A percentile compares a stretch with the other conserved stretches of the same genome.
Conservation (phyloP, 2,888 invertebrate species). For the Cartodere bifasciata region DNA sequence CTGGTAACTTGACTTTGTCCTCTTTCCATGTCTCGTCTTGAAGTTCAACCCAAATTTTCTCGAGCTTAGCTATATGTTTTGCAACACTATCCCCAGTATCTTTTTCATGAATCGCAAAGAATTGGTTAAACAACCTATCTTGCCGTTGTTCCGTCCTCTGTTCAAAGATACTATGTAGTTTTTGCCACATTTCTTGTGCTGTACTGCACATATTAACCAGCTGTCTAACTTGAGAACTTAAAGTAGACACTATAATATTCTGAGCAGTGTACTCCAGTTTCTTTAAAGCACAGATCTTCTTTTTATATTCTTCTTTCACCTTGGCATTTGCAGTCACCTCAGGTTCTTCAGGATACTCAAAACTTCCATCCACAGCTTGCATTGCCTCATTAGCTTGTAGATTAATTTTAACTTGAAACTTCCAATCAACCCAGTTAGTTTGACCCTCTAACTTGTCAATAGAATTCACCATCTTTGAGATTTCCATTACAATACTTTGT, state of each 20-base stretch:
- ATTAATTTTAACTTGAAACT: background rate
- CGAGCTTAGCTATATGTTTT: constrained; percentile 1
- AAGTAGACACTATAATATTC: background rate
- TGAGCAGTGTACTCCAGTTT: background rate
- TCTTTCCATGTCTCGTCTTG: too few species aligned
- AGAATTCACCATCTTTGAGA: background rate
- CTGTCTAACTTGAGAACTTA: background rate
- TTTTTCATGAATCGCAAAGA: background rate
- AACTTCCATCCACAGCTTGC: background rate
- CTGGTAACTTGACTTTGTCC: constrained; percentile 5
- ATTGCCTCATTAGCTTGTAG: background rate
- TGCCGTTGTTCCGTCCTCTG: constrained; percentile 1
- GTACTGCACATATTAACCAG: background rate
- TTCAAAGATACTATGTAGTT: too few species aligned
- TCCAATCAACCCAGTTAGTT: background rate
- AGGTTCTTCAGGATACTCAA: background rate
- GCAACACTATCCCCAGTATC: background rate
- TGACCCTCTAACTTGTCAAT: constrained; percentile 1
- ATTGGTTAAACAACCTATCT: background rate
- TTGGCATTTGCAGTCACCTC: background rate
- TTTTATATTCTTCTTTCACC: background rate
- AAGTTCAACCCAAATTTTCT: constrained; percentile 1
- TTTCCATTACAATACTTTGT: too few species aligned
- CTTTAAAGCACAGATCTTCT: background rate
- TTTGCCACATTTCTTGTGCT: too few species aligned